Conservation (phyloP, 1,140 invertebrate genomes). For the Lucilia cuprina region DNA sequence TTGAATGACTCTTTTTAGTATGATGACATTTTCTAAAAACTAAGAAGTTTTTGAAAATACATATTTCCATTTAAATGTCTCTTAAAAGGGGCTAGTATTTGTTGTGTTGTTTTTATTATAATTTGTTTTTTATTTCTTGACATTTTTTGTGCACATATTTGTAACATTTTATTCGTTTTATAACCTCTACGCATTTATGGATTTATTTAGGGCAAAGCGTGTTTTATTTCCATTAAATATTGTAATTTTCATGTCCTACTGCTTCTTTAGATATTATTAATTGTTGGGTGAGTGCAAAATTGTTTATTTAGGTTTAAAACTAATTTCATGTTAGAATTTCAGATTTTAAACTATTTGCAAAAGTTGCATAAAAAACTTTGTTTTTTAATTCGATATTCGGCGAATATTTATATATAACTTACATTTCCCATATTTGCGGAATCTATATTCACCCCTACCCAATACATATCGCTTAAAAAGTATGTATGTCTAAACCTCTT, state of each 20-base stretch:
- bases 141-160: not conserved
- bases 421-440: too few species aligned
- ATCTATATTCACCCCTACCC: not conserved
- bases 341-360: too few species aligned
- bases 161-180: not conserved
- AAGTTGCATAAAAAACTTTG: too few species aligned
- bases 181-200: not conserved
- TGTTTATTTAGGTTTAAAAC: not conserved
- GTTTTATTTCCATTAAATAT: slow-evolving; percentile 8
- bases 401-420: too few species aligned
- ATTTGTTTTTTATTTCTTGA: not conserved
- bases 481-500: not conserved
- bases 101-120: not conserved
- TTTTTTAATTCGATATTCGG: too few species aligned
- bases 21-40: not conserved
- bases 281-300: not conserved
- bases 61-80: not conserved
- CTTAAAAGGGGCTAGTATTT: not conserved
- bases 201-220: not conserved
- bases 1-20: not conserved
- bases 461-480: not conserved
- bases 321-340: too few species aligned
- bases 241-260: slow-evolving; percentile 6
- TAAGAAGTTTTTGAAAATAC: not conserved
- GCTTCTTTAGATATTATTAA: not conserved